Evolutionary conservation across 2,888 invertebrate species (phyloP).

Genomic region (Syrista parreyssii): DNA sequence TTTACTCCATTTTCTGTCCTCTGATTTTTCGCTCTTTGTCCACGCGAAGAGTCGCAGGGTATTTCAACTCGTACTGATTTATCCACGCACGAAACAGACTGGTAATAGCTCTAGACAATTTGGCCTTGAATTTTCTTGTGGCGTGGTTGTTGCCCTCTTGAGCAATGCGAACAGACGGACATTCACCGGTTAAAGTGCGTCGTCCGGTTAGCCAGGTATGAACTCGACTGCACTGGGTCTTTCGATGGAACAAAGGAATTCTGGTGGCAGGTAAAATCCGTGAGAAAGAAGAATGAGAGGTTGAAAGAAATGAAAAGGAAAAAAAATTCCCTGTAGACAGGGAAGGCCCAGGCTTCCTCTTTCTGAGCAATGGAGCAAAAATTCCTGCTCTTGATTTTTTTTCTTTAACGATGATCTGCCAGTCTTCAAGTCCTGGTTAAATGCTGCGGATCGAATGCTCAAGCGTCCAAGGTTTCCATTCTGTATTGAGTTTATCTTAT

Average conservation of each 20-base stretch:
- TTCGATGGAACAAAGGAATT: constrained; percentile 58
- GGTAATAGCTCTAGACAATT: not conserved
- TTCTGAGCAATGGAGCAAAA: not conserved
- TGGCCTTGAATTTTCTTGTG: constrained; percentile 38
- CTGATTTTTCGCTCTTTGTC: not conserved
- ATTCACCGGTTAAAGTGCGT: constrained; percentile 44
- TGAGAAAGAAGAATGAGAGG: not conserved
- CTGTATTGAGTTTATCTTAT: not conserved
- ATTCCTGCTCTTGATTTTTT: not conserved
- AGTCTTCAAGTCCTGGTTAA: not conserved
- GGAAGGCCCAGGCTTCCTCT: not conserved
- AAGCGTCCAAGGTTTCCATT: not conserved
- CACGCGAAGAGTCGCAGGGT: not conserved
- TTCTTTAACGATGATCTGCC: not conserved
- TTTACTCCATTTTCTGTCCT: not conserved
- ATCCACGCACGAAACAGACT: not conserved
- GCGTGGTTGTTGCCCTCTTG: constrained; percentile 45
- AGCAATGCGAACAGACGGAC: constrained; percentile 42
- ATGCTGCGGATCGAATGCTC: not conserved
- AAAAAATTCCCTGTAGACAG: not conserved
- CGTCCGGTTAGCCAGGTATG: constrained; percentile 11
- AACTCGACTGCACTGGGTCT: not conserved
- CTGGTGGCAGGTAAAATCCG: constrained; percentile 22
- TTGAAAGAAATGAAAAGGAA: not conserved
- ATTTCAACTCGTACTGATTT: not conserved